Base-by-base conservation (phyloP, 2,888 invertebrate species). In the Acleris cristana region DNA sequence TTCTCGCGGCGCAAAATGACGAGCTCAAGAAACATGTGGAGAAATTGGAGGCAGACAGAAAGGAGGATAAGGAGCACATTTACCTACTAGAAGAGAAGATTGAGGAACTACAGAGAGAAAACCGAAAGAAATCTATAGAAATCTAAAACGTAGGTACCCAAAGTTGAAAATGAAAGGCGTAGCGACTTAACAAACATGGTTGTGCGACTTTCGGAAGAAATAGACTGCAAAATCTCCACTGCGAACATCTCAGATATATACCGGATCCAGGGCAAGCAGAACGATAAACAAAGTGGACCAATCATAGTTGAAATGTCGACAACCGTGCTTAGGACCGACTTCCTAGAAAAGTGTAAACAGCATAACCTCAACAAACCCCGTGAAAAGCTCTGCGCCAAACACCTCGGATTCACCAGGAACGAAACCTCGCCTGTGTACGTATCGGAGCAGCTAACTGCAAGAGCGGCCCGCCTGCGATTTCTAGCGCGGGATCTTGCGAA, bases 271-370 rank as follows among this genome's bases (percentile, higher is more conserved):
- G 21, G 52, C 3, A 70, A 65, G 26, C 64, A 61, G 40, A 18
- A 44, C 1, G 57, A 45, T 16, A 45, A 57, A 8, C 34, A 34
- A 56, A 73, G 59, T 14, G 59, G 69, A 7, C 69, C 74, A 0
- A 71, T 73, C n/a, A 54, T 74, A 8, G 69, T 74, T 6, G 74
- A 75, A 60, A 59, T 70, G 4, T n/a, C 49, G 7, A 72, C 74
- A 1, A 71, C 73, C 1, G 44, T 71, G 30, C 67, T 14, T 14
- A 74, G 71, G 63, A 67, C 49, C 1, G 67, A 71, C 14, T 44
- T 71, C 0, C n/a, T 75, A 12, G 69, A 70, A 63, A 69, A 65
- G 54, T 51, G 68, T 19, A 75, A 74, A 48, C 34, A 40, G 2
- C 72, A 67, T 58, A 75, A 75, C 51, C 0, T 45, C 1, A 53